Percentiles rank a stretch among this genome's conserved stretches.
Evolutionary conservation across 2,888 invertebrate genomes (phyloP).

Genomic region (Cryptops parisi): DNA sequence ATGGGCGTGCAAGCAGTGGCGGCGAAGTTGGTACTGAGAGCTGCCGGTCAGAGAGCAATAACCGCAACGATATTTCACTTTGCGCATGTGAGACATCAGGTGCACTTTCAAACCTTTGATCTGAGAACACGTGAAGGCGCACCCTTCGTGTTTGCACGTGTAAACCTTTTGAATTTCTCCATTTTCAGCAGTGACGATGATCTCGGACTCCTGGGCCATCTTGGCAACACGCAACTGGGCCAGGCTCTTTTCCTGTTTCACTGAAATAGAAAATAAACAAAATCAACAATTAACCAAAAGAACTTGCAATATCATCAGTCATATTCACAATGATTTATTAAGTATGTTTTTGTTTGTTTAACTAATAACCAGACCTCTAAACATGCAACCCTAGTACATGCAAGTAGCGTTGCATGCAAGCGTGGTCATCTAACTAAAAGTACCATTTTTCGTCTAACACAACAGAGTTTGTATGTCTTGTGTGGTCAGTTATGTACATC

Average conservation of each 20-base stretch:
- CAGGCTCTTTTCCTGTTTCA: background rate
- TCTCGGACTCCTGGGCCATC: slow-evolving; percentile 9
- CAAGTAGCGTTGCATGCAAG: too few relatives aligned
- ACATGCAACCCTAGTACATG: too few relatives aligned
- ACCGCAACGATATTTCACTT: slow-evolving; percentile 8
- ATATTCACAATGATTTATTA: too few relatives aligned
- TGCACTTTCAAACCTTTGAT: slow-evolving; percentile 13
- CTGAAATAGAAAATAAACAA: background rate
- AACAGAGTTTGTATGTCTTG: too few relatives aligned
- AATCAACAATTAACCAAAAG: too few relatives aligned
- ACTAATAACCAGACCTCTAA: too few relatives aligned
- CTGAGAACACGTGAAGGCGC: slow-evolving; percentile 9
- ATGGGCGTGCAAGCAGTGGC: slow-evolving; percentile 12
- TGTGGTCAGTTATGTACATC: too few relatives aligned
- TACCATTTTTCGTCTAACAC: too few relatives aligned
- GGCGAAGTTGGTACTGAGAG: slow-evolving; percentile 11
- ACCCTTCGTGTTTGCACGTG: slow-evolving; percentile 7
- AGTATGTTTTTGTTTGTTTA: too few relatives aligned
- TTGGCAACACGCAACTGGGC: slow-evolving; percentile 6
- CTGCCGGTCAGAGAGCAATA: slow-evolving; percentile 14
- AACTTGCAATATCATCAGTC: too few relatives aligned
- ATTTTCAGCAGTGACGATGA: background rate
- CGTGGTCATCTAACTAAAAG: too few relatives aligned
- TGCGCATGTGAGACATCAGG: slow-evolving; percentile 9
- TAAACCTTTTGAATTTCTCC: background rate